These are phyloP conservation scores for Ciconia boyciana DNA, from an alignment of 2,113 vertebrate genomes.

Conservation along the genomic window DNA sequence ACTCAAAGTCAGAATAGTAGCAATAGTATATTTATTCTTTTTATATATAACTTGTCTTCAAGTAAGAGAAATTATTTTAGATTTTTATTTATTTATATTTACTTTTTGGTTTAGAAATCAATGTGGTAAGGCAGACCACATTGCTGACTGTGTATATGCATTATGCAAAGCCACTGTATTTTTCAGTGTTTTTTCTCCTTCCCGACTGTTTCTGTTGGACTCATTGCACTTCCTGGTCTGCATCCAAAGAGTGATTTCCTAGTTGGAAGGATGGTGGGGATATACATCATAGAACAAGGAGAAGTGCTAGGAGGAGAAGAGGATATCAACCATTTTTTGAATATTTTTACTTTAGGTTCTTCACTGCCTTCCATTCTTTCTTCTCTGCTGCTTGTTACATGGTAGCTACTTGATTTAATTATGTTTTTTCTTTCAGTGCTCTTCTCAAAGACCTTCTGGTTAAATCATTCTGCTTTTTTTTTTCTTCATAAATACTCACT, in stretches of 20 bases:
- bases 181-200: not conserved
- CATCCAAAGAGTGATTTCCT: constrained; percentile 17
- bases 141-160: not conserved
- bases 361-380: not conserved
- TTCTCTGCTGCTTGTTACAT: not conserved
- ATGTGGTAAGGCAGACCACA: not conserved
- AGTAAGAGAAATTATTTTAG: constrained; percentile 45
- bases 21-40: not conserved
- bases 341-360: constrained; percentile 21
- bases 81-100: constrained; percentile 42
- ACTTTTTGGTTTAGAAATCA: constrained; percentile 24
- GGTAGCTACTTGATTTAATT: not conserved
- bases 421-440: not conserved
- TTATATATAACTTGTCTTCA: constrained; percentile 41
- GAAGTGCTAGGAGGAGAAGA: not conserved
- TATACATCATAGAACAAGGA: not conserved
- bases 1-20: not conserved
- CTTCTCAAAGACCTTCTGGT: not conserved
- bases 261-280: not conserved
- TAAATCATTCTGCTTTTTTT: not conserved
- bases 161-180: not conserved
- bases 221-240: constrained; percentile 25
- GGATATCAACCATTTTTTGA: not conserved
- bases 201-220: not conserved
- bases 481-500: not conserved